Evolutionary conservation across 2,797 vertebrate species (phyloP).

Genomic region (Typhlichthys subterraneus): DNA sequence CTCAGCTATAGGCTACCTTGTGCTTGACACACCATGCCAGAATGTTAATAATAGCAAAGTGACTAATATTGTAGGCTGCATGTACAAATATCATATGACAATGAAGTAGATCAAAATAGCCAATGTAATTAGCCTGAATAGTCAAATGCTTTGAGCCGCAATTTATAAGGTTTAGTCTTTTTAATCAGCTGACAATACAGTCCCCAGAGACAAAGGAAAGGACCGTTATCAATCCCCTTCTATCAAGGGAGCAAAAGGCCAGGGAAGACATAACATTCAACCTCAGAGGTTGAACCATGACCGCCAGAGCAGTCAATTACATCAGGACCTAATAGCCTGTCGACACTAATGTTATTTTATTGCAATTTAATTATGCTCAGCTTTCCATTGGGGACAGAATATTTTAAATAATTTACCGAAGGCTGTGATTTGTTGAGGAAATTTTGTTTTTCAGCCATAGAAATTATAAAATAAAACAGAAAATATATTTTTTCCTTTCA

Average conservation of each 20-base stretch:
- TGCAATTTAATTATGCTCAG: constrained; percentile 86
- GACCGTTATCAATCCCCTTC: constrained; percentile 3
- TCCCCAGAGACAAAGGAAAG: background rate
- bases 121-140: background rate
- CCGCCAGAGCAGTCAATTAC: constrained; percentile 76
- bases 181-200: constrained; percentile 28
- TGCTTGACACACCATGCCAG: constrained; percentile 1
- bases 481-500: constrained; percentile 19
- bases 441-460: constrained; percentile 54
- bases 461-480: constrained; percentile 36
- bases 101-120: constrained; percentile 7
- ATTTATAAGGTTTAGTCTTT: constrained; percentile 7
- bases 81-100: constrained; percentile 1
- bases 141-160: constrained; percentile 1
- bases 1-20: background rate
- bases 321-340: constrained; percentile 79
- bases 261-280: constrained; percentile 55
- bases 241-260: constrained; percentile 17
- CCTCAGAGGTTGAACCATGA: constrained; percentile 68
- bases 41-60: constrained; percentile 14
- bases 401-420: constrained; percentile 79
- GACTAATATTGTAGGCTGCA: background rate
- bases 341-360: constrained; percentile 85
- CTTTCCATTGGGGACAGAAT: constrained; percentile 77
- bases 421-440: constrained; percentile 77